phyloP scores from a whole-genome alignment of 1,140 invertebrate species.

The Diorhabda elongata region DNA sequence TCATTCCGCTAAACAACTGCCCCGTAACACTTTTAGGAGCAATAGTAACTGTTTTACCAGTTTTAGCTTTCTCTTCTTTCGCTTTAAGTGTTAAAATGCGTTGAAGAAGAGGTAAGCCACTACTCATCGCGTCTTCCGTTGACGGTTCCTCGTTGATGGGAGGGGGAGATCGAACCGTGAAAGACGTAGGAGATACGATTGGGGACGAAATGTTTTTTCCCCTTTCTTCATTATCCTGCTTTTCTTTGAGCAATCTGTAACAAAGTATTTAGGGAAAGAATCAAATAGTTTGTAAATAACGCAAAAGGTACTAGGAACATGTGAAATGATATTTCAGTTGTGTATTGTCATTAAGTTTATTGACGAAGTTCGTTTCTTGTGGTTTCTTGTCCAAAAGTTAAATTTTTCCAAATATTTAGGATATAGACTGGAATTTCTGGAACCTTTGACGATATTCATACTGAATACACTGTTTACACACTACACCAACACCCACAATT shows the following conservation, averaged over 20 bases:
- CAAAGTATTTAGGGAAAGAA: background rate
- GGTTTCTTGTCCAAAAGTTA: no score
- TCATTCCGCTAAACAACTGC: constrained; percentile 24
- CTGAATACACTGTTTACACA: no score
- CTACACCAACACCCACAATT: no score
- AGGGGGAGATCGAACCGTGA: constrained; percentile 42
- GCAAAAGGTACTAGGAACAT: no score
- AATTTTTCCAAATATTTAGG: no score
- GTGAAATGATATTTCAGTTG: no score
- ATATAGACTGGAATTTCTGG: background rate
- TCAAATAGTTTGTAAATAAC: no score
- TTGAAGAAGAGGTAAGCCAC: constrained; percentile 73
- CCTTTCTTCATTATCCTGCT: constrained; percentile 62
- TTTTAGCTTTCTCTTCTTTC: constrained; percentile 65
- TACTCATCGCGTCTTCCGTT: constrained; percentile 60
- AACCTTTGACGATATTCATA: no score
- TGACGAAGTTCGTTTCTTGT: no score
- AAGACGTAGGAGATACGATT: constrained; percentile 47
- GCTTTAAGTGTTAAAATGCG: constrained; percentile 73
- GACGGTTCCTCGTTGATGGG: constrained; percentile 54
- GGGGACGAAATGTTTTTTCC: constrained; percentile 45
- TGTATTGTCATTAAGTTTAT: no score
- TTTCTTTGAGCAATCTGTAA: constrained; percentile 72
- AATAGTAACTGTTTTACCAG: constrained; percentile 24
- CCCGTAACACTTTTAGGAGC: constrained; percentile 24